Base-by-base conservation (phyloP, 2,888 invertebrate genomes). In the Himalopsyche tibetana region DNA sequence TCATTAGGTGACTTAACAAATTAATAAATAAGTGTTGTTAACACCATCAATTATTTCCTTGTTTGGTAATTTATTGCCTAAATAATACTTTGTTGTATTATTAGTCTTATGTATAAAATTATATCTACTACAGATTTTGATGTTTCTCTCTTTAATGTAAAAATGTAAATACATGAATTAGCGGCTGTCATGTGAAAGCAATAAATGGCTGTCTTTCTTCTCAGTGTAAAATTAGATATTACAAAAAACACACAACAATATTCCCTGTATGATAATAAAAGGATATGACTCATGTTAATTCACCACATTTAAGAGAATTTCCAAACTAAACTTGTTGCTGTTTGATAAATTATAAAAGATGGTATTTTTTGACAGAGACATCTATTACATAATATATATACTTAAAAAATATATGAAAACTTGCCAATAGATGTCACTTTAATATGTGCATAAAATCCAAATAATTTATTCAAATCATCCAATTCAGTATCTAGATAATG, bases 1-100 rank as follows among this genome's bases (percentile, higher is more conserved):
- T 74, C 82, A 74, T 86, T 84, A 86, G 82, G 84, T 74, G 82
- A 86, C 84, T 84, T 81, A 85, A 84, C 83, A 82, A 86, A 84
- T 80, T 84, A 86, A 84, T 84, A 42, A 56, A 42, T 84, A 86
- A 86, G 86, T 79, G 86, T 86, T 86, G 82, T 86, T 84, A 86
- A 80, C 74, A 85, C 40, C 55, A 86, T 86, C 86, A 84, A 86
- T 86, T 86, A 84, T 83, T 83, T 83, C 80, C 69, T 86, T 81
- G 55, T 86, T 86, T 83, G 83, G 63, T 63, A 63, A 63, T 55
- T 55, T 83, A 82, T 83, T 55, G 55, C 81, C 69, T 81, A 82
- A 63, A 79, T 55, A 55, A 45, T n/a, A n/a, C 81, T 81, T 45
- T 45, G 15, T 45, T 45, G 15, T 81, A n/a, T 19, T 81, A 9